Evolutionary conservation across 2,888 invertebrate species (phyloP), one percentile per base, ranked within the genome.

Genomic region (Pteria penguin): DNA sequence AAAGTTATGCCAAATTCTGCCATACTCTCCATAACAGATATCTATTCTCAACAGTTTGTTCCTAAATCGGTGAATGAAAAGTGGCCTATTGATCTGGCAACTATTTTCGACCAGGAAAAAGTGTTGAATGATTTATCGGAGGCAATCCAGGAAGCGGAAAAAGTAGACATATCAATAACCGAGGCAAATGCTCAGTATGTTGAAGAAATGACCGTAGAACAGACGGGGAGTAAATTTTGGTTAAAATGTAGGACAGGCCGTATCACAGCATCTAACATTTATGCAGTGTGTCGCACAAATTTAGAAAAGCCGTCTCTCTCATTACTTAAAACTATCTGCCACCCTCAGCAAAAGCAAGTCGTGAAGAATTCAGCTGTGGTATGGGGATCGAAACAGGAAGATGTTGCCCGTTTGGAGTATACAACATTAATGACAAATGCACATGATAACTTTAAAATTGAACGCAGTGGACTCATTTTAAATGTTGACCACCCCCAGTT

Each of bases 251-350:
- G 76, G 2, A 63, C 76, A n/a, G 78, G 78, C 4, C 24, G 76
- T 22, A 65, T 78, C 8, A 78, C 78, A 32, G 76, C 76, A 4
- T 78, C 76, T 11, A 66, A 55, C 24, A 68, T 76, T 70, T 72
- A 74, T 36, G 58, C 33, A 31, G 78, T 65, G 1, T 78, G 76
- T 33, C 29, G 31, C 26, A 76, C 73, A 4, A 4, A 55, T 24
- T 31, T 29, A 24, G 11, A 11, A 8, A 57, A 54, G 2, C 67
- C 73, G 26, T 45, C 72, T 11, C 45, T 58, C 18, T 60, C 36
- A 22, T 54, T 78, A 24, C 62, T 72, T 4, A 67, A 54, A 54
- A 31, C 5, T 58, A 57, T 79, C 1, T 79, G 75, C 26, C 63
- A 75, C 33, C 75, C 75, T 1, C 58, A 67, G 2, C n/a, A 27